Conservation (phyloP, 2,113 vertebrate species). For the Nestor notabilis region DNA sequence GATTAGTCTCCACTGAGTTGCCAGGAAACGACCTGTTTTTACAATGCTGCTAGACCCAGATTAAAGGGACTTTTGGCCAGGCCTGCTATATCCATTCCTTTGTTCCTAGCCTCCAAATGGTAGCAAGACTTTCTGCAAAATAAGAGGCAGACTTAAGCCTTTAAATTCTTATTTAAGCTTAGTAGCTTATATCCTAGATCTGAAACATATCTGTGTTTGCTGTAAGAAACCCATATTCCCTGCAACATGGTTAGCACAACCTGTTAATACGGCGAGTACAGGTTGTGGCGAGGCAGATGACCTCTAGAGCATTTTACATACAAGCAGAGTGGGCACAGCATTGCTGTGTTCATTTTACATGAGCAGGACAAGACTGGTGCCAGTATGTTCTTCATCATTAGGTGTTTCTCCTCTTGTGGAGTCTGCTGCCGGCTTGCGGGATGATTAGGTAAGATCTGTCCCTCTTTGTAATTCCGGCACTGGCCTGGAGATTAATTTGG, state of each 20-base stretch:
- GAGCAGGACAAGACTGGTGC: neutral
- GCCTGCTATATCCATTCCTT: neutral
- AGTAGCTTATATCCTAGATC: neutral
- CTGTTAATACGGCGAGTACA: neutral
- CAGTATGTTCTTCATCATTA: neutral
- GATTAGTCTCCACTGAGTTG: neutral
- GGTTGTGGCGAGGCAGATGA: neutral
- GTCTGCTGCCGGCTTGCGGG: neutral
- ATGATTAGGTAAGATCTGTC: neutral
- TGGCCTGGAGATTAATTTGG: neutral
- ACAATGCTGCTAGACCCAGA: neutral
- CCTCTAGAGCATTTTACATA: neutral
- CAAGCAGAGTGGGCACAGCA: neutral
- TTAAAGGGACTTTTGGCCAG: neutral
- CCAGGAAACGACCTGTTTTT: neutral
- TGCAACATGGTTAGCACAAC: rapidly evolving
- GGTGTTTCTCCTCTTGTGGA: neutral
- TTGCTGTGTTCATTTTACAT: neutral
- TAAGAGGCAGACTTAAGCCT: neutral
- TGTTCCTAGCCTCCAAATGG: neutral
- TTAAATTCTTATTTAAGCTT: neutral
- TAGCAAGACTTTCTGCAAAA: neutral
- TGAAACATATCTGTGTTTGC: rapidly evolving
- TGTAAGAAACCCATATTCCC: neutral
- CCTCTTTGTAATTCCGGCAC: neutral